Evolutionary conservation across 2,888 invertebrate genomes (phyloP), one percentile per base, ranked within the genome.

Genomic region (Tipula lateralis): DNA sequence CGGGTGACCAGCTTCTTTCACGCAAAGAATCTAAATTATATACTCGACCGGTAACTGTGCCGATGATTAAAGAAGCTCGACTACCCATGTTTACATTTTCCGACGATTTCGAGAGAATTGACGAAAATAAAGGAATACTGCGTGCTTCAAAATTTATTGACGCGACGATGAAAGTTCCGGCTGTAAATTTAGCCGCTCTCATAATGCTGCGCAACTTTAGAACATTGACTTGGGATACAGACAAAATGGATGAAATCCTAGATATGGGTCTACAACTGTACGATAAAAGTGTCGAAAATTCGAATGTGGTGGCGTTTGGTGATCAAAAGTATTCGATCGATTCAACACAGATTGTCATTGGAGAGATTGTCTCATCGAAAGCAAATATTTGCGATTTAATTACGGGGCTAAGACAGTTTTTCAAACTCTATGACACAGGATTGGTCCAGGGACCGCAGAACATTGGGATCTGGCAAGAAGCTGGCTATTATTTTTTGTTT

Each of bases 401-500:
- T 6, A 87, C 87, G 3, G 91, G 90, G 16, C 85, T 91, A 29
- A 87, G 87, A 16, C 88, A 88, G 44, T 89, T 90, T 84, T 88
- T 91, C 82, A 86, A 87, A 36, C 88, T 88, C 6, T 87, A 89
- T 84, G 90, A 90, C 83, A 87, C 87, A 44, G 88, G 90, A 32
- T 87, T 91, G 12, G 85, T 91, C 0, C 86, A 88, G 12, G 91
- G 91, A 0, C 91, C 91, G 0, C 85, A 89, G 29, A 87, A 87
- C 13, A 86, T 91, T 2, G 89, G 91, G 0, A 87, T 91, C 9
- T 91, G 91, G 91, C 87, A 88, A 3, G 91, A 91, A 86, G 89
- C 89, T 84, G 88, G 88, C 5, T 83, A 87, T 2, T 91, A 87
- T 85, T 91, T 89, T 86, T 90, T 91, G 89, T 91, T 91, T 85